Conservation (phyloP, 2,113 vertebrate genomes). For the Rafetus swinhoei region DNA sequence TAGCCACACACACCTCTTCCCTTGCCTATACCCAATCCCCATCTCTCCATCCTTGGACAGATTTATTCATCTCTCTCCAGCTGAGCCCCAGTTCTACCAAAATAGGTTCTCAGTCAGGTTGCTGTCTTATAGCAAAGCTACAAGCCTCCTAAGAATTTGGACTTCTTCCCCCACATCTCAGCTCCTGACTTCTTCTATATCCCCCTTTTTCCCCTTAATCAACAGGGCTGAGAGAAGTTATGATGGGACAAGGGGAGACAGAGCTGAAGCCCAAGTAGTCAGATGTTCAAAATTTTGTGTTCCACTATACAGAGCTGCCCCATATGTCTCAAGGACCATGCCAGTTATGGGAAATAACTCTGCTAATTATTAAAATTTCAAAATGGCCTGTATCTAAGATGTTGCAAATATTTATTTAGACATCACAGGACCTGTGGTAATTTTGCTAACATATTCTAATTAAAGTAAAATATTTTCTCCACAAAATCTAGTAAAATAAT, state of each 20-base stretch:
- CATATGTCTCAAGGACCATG: neutral
- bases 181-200: neutral
- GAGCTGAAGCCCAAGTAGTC: neutral
- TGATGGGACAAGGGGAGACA: neutral
- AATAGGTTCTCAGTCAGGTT: neutral
- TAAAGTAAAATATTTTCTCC: neutral
- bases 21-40: neutral
- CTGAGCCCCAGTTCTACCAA: too few species aligned
- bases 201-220: neutral
- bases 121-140: neutral
- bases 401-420: neutral
- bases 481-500: neutral
- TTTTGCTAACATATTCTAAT: neutral
- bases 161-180: neutral
- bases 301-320: neutral
- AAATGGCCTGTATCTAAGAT: neutral
- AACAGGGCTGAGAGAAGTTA: neutral
- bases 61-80: too few species aligned
- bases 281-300: neutral
- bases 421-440: neutral
- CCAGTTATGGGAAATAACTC: neutral
- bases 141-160: neutral
- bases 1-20: neutral
- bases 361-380: neutral
- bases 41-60: too few species aligned